phyloP scores from a whole-genome alignment of 2,797 vertebrate genomes.

The Esox lucius region DNA sequence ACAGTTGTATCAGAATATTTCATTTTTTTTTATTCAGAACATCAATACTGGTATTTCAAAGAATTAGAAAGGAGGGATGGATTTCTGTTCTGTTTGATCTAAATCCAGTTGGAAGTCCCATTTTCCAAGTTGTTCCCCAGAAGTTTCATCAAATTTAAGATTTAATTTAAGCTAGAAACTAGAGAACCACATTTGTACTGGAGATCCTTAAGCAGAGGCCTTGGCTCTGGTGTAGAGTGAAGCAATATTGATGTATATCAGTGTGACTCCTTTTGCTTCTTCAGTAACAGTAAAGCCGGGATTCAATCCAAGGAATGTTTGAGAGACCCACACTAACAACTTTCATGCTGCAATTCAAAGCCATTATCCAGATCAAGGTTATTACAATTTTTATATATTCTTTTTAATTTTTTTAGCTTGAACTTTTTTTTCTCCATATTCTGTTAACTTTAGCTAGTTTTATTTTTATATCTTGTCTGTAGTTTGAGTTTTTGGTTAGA shows the following conservation, averaged over 20 bases:
- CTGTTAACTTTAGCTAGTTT: no score
- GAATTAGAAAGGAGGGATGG: not conserved
- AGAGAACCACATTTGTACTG: not conserved
- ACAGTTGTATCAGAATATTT: not conserved
- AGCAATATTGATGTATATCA: not conserved
- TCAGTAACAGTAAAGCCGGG: not conserved
- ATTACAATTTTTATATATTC: no score
- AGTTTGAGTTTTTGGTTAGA: no score
- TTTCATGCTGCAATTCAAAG: no score
- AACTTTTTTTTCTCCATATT: no score
- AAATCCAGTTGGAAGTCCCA: not conserved
- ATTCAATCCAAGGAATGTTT: no score
- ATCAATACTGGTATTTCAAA: not conserved
- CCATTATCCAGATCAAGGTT: no score
- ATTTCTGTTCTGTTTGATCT: not conserved
- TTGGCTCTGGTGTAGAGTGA: not conserved
- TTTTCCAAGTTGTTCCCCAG: not conserved
- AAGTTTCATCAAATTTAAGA: not conserved
- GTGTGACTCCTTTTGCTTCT: not conserved
- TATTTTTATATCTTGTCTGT: no score
- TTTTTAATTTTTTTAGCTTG: no score
- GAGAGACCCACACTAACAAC: no score
- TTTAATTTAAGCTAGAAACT: not conserved
- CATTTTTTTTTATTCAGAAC: not conserved
- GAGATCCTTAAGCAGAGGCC: not conserved